Base-by-base conservation (phyloP, 2,888 invertebrate genomes). In the Amiota mariae region DNA sequence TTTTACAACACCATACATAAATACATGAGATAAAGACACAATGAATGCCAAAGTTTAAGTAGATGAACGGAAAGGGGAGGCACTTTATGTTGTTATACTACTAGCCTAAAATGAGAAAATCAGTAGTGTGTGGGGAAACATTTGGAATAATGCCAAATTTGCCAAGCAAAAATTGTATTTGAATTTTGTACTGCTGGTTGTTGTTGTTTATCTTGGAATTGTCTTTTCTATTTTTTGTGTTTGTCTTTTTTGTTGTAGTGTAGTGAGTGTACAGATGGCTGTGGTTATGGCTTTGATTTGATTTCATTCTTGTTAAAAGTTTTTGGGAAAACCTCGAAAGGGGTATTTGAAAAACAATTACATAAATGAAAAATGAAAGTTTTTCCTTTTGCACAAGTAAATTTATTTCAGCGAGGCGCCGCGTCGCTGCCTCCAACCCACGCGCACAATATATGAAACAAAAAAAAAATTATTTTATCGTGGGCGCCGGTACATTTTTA, bases 311-410 rank as follows among this genome's bases (percentile, higher is more conserved):
- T 51, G 12, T 51, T 8, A 57, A 57, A 18, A 3, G 2, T 57
- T 57, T 57, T 57, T 57, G 13, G 57, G 18, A 18, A 76, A 83
- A 80, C 86, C 84, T 87, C 82, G 85, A 86, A 85, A 78, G 82
- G 85, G 84, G 78, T 80, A 82, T 85, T 82, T 87, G 84, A 85
- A 85, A 82, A 83, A 85, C 86, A 79, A 82, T 73, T 63, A 20
- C 64, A 74, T 73, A 73, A 74, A 66, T 67, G 70, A 36, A 24
- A 59, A 73, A 13, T 66, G 47, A 15, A 36, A n/a, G 24, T 73
- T 36, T 46, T 66, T 47, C 75, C 61, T 75, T 47, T 63, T 20
- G 47, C 20, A 56, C 70, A 51, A 15, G 54, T 67, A 72, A 72
- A 71, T 71, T 59, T 73, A 74, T 78, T 76, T 72, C 73, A 36